These are phyloP conservation scores for Bos javanicus DNA, from an alignment of 2,113 vertebrate species.

Conservation along the genomic window DNA sequence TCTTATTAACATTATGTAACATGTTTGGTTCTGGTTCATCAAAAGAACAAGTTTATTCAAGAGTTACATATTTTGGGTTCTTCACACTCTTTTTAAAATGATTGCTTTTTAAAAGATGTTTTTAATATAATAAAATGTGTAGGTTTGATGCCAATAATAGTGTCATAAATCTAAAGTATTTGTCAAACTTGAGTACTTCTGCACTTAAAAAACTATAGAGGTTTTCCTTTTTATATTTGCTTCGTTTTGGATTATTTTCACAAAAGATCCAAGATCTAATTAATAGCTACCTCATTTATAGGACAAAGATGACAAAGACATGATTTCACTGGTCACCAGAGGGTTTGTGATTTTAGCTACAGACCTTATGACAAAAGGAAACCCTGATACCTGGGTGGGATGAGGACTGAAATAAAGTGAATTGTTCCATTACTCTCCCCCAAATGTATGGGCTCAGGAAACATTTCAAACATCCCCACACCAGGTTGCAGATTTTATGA, in stretches of 20 bases:
- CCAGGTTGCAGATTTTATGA: conserved; percentile 76
- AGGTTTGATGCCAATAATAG: not conserved
- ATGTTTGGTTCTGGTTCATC: not conserved
- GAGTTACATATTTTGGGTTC: not conserved
- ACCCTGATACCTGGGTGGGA: conserved; percentile 41
- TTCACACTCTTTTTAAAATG: not conserved
- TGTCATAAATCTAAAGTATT: not conserved
- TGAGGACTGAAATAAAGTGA: conserved; percentile 65
- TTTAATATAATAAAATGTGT: not conserved
- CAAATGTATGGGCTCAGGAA: conserved; percentile 56
- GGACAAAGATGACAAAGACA: not conserved
- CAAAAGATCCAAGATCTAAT: conserved; percentile 15
- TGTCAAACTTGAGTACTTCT: conserved; percentile 34
- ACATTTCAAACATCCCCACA: conserved; percentile 51
- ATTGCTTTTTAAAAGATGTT: not conserved
- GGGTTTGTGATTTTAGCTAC: conserved; percentile 68
- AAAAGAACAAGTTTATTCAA: not conserved
- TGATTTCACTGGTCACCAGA: conserved; percentile 77
- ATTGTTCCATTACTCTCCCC: not conserved
- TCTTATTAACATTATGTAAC: not conserved
- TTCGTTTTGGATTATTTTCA: conserved; percentile 28
- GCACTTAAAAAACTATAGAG: not conserved
- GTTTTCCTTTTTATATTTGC: not conserved
- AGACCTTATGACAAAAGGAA: conserved; percentile 65
- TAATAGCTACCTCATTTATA: conserved; percentile 24